Conservation (phyloP, 2,888 invertebrate genomes). For the Drosophila lutescens region DNA sequence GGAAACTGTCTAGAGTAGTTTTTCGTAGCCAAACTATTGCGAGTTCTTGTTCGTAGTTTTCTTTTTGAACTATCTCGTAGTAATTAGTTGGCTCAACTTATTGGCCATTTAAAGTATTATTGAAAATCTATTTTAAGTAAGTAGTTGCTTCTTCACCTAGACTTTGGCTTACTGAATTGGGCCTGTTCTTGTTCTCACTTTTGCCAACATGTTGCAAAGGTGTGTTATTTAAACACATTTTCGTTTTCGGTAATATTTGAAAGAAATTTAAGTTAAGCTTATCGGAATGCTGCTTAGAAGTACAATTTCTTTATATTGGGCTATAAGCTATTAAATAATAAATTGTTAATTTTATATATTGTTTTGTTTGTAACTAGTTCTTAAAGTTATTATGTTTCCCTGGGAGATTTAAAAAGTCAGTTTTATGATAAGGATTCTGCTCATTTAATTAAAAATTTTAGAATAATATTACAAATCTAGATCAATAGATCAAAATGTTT, state of each 20-base stretch:
- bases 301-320: background rate
- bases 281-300: background rate
- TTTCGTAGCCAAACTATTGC: slow-evolving; percentile 53
- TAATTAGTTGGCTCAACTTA: slow-evolving; percentile 32
- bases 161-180: slow-evolving; percentile 13
- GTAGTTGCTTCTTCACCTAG: slow-evolving; percentile 28
- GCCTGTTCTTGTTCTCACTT: slow-evolving; percentile 32
- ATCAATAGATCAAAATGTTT: no score
- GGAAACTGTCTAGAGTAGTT: slow-evolving; percentile 54
- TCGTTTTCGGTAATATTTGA: background rate
- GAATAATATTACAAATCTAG: no score
- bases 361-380: background rate
- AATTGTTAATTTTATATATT: background rate
- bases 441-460: background rate
- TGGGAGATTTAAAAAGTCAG: no score
- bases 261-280: background rate
- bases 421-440: no score
- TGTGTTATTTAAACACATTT: background rate
- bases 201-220: slow-evolving; percentile 18
- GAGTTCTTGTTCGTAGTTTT: slow-evolving; percentile 52
- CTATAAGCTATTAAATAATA: background rate
- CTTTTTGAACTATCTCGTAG: slow-evolving; percentile 31
- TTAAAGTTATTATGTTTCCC: no score
- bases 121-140: slow-evolving; percentile 29
- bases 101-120: slow-evolving; percentile 33